phyloP scores from a whole-genome alignment of 2,113 vertebrate species.

The Stercorarius parasiticus region DNA sequence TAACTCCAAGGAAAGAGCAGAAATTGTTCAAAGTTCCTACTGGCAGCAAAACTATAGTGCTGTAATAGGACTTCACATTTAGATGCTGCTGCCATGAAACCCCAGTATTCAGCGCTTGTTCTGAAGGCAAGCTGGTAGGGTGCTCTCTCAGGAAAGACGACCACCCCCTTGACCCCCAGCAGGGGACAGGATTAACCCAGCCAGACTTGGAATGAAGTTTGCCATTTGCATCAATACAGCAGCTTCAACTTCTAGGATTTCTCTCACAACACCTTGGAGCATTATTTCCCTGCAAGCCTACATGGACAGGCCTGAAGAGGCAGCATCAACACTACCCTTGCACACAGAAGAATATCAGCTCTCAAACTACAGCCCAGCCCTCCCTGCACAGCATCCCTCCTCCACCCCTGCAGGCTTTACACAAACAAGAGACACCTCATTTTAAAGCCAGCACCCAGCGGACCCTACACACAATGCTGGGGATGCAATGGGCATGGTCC shows the following conservation, averaged over 20 bases:
- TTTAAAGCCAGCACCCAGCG: not conserved
- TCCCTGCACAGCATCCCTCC: not conserved
- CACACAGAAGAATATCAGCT: not conserved
- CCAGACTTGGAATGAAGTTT: not conserved
- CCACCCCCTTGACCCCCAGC: not conserved
- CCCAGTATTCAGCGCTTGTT: not conserved
- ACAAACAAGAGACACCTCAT: not conserved
- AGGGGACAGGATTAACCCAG: not conserved
- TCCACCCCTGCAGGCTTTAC: not conserved
- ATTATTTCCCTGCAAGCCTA: not conserved
- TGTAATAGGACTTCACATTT: not conserved
- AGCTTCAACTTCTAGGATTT: not conserved
- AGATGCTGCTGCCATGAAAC: not conserved
- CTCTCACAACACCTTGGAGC: not conserved
- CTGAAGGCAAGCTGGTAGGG: not conserved
- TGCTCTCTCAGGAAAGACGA: not conserved
- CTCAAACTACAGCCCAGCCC: not conserved
- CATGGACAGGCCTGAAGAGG: rapidly evolving
- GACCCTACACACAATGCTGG: not conserved
- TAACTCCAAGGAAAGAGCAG: not conserved
- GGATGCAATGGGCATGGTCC: rapidly evolving
- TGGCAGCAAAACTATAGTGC: not conserved
- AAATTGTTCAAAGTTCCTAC: not conserved
- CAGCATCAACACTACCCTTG: not conserved
- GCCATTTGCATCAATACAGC: not conserved